Base-by-base conservation (phyloP, 2,797 vertebrate genomes). In the Crocodylus rhombifer region DNA sequence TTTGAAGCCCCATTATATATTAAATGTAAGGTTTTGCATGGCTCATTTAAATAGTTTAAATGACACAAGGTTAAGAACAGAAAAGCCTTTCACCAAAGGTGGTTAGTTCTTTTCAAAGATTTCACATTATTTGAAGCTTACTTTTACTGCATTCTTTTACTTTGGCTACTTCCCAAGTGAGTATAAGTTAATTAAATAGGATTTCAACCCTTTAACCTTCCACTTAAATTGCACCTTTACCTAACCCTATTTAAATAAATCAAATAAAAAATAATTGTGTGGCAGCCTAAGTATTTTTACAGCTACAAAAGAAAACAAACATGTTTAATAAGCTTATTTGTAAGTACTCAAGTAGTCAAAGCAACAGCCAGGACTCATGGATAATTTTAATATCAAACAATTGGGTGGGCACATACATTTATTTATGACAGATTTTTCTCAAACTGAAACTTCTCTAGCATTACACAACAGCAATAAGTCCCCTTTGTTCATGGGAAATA, bases 221-320 rank as follows among this genome's bases (percentile, higher is more conserved):
- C 79, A 85, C 91, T 92, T 75, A 96, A 89, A 94, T 86, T 94
- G 88, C 63, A 92, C 91, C 91, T 88, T 90, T 94, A 95, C 96
- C 94, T 97, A 95, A 96, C 95, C 95, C 93, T 95, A 97, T 97
- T 98, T 98, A 98, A 98, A 97, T 96, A 96, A 97, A 97, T 97
- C 96, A 97, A 97, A 90, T 91, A 76, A 89, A 96, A 96, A 83
- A 4, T 33, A 95, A 92, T 97, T 92, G 96, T 95, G 73, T 79
- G 95, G 93, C 91, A 86, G 77, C 94, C 96, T 91, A 78, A 92
- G 82, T 95, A 97, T 95, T 97, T 97, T 96, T 91, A 80, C 92
- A 96, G 96, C 95, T 93, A 95, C 0, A 61, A 94, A 95, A 62
- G 42, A 95, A 94, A 94, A 92, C 89, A 97, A 96, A 97, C 94